These are phyloP conservation scores for Leptinotarsa texana DNA, from an alignment of 1,140 invertebrate genomes.

Conservation along the genomic window DNA sequence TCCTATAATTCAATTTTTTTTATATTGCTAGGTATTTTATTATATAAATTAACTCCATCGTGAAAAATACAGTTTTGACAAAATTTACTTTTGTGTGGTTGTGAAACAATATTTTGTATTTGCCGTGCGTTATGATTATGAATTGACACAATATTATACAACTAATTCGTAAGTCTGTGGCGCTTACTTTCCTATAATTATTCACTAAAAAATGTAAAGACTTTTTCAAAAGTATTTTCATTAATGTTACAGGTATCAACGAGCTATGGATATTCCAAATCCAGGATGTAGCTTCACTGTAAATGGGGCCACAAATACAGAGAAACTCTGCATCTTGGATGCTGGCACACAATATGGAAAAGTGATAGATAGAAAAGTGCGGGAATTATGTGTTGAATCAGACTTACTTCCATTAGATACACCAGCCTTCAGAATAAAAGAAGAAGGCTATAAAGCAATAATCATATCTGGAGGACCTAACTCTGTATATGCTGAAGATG, in stretches of 20 bases:
- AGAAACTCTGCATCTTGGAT: slow-evolving; percentile 92
- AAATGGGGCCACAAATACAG: slow-evolving; percentile 53
- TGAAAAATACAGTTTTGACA: too few species aligned
- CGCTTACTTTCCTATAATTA: too few species aligned
- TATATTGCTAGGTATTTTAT: too few species aligned
- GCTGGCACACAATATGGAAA: slow-evolving; percentile 99
- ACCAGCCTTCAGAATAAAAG: slow-evolving; percentile 83
- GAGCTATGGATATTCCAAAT: background rate
- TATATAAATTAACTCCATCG: too few species aligned
- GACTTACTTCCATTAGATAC: slow-evolving; percentile 94
- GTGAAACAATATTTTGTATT: too few species aligned
- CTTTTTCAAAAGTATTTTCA: background rate
- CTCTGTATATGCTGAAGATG: slow-evolving; percentile 95
- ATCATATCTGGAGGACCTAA: slow-evolving; percentile 98
- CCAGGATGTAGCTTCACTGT: background rate
- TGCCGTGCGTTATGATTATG: too few species aligned
- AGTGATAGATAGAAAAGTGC: slow-evolving; percentile 86
- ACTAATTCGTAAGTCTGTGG: too few species aligned
- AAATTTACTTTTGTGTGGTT: too few species aligned
- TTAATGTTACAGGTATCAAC: background rate
- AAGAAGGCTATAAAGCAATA: slow-evolving; percentile 89
- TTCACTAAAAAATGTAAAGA: too few species aligned
- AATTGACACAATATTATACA: too few species aligned
- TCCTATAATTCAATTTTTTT: too few species aligned
- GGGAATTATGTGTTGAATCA: slow-evolving; percentile 91